A percentile compares a stretch with the other conserved stretches of the same genome.
Conservation (phyloP, 2,888 invertebrate genomes). For the Ennomos fuscantarius region DNA sequence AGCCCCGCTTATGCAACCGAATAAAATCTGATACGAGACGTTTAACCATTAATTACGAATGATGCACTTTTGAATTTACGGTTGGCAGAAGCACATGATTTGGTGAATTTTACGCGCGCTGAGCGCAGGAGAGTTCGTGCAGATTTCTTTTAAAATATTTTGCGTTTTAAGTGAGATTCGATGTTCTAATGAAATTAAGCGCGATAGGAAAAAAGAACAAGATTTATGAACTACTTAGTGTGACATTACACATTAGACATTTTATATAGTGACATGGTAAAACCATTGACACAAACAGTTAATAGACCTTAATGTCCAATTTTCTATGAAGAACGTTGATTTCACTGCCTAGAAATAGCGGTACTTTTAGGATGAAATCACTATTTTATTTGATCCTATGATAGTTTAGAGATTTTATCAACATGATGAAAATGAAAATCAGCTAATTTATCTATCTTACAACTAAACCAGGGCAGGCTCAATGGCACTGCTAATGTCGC, state of each 20-base stretch:
- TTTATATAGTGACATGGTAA: no score
- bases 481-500: background rate
- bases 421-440: no score
- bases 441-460: no score
- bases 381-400: no score
- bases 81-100: slow-evolving; percentile 39
- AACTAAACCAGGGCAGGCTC: no score
- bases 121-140: slow-evolving; percentile 14
- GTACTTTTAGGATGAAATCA: no score
- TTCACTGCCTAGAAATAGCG: no score
- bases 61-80: slow-evolving; percentile 53
- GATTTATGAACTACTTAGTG: slow-evolving; percentile 12
- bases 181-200: slow-evolving; percentile 14
- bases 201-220: slow-evolving; percentile 5
- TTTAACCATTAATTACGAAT: slow-evolving; percentile 42
- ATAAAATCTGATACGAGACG: slow-evolving; percentile 49
- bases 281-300: no score
- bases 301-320: no score
- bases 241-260: background rate
- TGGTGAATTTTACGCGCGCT: slow-evolving; percentile 38
- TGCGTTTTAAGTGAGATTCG: slow-evolving; percentile 12
- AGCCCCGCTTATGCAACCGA: slow-evolving; percentile 68
- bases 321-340: no score
- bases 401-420: no score
- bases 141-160: slow-evolving; percentile 25